phyloP scores from a whole-genome alignment of 2,797 vertebrate genomes.

The Discoglossus pictus region DNA sequence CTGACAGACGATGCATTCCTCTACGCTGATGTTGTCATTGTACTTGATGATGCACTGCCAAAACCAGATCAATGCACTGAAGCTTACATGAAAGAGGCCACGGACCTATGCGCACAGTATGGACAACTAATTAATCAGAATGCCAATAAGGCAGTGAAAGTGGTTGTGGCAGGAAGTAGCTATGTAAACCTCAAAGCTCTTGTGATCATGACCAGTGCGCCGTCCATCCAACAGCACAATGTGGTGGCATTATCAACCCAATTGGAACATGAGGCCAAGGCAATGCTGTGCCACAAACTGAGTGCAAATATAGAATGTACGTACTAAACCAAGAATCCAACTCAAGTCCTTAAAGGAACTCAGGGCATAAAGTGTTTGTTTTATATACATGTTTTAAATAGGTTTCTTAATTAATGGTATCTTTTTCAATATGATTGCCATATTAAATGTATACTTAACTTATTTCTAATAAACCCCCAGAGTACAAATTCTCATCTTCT shows the following conservation, averaged over 20 bases:
- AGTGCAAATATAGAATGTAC: slow-evolving; percentile 72
- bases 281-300: slow-evolving; percentile 76
- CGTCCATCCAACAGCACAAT: slow-evolving; percentile 65
- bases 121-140: slow-evolving; percentile 77
- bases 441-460: too few species aligned
- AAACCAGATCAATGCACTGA: slow-evolving; percentile 53
- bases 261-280: slow-evolving; percentile 79
- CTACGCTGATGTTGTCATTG: slow-evolving; percentile 76
- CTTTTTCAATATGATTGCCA: too few species aligned
- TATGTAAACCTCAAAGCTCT: slow-evolving; percentile 80
- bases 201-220: slow-evolving; percentile 68
- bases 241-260: slow-evolving; percentile 75
- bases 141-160: slow-evolving; percentile 71
- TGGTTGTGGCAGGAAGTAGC: slow-evolving; percentile 79
- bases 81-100: slow-evolving; percentile 57
- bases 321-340: slow-evolving; percentile 2
- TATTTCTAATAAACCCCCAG: too few species aligned
- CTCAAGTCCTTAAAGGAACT: too few species aligned
- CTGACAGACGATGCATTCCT: slow-evolving; percentile 73
- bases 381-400: too few species aligned
- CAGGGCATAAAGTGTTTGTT: too few species aligned
- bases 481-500: too few species aligned
- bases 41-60: slow-evolving; percentile 76
- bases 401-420: too few species aligned
- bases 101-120: slow-evolving; percentile 70